These are phyloP conservation scores for Amphimallon solstitiale DNA, from an alignment of 2,888 invertebrate species.

Conservation along the genomic window DNA sequence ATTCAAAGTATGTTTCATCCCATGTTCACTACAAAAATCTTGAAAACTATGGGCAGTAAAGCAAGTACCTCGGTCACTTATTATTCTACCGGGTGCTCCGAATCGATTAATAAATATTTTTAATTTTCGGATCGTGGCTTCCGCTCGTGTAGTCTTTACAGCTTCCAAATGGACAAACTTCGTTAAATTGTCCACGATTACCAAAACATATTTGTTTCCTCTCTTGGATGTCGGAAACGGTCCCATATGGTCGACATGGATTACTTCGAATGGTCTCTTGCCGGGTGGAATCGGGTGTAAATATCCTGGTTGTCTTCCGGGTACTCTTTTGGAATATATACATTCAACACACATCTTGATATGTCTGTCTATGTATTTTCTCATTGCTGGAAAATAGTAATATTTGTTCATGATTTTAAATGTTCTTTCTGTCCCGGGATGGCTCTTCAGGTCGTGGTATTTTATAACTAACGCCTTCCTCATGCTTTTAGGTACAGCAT, in stretches of 20 bases:
- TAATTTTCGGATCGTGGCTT: constrained; percentile 30
- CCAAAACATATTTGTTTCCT: constrained; percentile 44
- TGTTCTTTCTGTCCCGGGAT: background rate
- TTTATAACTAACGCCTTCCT: too few species aligned
- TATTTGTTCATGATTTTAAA: background rate
- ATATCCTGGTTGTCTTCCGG: constrained; percentile 36
- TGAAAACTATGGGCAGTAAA: constrained; percentile 34
- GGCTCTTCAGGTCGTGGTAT: too few species aligned
- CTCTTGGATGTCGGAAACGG: constrained; percentile 42
- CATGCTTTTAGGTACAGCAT: too few species aligned
- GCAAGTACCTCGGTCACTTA: constrained; percentile 21
- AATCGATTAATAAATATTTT: constrained; percentile 40
- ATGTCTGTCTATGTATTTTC: too few species aligned
- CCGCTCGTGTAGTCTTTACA: constrained; percentile 37
- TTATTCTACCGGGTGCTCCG: constrained; percentile 39
- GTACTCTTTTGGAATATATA: background rate
- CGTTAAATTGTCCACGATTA: constrained; percentile 47
- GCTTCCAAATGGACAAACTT: constrained; percentile 42
- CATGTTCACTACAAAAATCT: constrained; percentile 38
- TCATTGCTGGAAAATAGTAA: constrained; percentile 13
- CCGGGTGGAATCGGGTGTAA: constrained; percentile 49
- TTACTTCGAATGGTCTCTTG: constrained; percentile 44
- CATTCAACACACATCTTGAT: constrained; percentile 45
- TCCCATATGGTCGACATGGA: constrained; percentile 47
- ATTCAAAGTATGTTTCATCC: constrained; percentile 38